phyloP scores from a whole-genome alignment of 2,113 vertebrate genomes.

The Ardeotis arabs region DNA sequence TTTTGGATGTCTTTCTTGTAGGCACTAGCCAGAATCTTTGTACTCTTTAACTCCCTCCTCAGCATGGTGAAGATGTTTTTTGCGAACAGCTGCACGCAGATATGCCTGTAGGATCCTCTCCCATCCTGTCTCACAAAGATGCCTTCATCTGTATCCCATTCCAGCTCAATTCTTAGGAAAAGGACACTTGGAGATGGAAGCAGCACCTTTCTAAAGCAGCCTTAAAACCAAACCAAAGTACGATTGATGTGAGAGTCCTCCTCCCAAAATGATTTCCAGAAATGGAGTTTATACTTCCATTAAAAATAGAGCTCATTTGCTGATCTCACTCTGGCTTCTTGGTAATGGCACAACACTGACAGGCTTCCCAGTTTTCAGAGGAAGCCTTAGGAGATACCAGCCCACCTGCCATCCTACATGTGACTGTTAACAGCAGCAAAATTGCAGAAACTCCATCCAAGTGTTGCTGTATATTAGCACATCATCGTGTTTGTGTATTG shows the following conservation, averaged over 20 bases:
- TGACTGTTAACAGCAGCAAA: background rate
- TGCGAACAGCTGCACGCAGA: background rate
- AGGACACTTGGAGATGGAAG: background rate
- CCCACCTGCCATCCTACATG: background rate
- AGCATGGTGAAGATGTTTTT: background rate
- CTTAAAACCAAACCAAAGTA: background rate
- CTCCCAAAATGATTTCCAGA: slow-evolving; percentile 1
- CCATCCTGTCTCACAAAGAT: background rate
- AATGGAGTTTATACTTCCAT: background rate
- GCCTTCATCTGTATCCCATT: background rate
- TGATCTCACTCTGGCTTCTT: background rate
- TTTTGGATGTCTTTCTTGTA: slow-evolving; percentile 52
- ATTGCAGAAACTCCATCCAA: slow-evolving; percentile 1
- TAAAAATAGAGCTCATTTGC: background rate
- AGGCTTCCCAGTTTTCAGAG: background rate
- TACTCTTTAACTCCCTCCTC: background rate
- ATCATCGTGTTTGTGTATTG: slow-evolving; percentile 32
- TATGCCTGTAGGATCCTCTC: background rate
- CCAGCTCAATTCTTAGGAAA: background rate
- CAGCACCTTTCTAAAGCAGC: background rate
- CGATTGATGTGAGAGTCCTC: background rate
- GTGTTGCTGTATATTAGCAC: slow-evolving; percentile 48
- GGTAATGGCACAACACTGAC: background rate
- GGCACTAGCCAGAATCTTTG: background rate
- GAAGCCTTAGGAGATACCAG: background rate